Evolutionary conservation across 2,113 vertebrate genomes (phyloP).

Genomic region (Festucalex cinctus): DNA sequence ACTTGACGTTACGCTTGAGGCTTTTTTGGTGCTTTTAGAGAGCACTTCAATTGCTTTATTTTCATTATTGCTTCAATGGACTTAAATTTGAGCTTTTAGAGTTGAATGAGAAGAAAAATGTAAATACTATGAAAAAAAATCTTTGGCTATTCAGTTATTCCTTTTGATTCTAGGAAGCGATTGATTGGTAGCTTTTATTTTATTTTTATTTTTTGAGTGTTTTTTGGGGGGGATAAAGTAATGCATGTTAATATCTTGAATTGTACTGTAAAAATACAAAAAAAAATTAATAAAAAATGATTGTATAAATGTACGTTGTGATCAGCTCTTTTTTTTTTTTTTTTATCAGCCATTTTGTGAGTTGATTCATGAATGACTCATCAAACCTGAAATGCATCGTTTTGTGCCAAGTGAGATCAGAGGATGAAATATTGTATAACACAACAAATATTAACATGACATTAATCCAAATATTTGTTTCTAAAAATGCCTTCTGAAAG

Average conservation of each 20-base stretch:
- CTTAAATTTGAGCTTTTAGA: conserved; percentile 56
- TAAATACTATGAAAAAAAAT: conserved; percentile 72
- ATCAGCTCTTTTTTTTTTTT: background rate
- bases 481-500: background rate
- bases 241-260: conserved; percentile 65
- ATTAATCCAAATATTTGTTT: background rate
- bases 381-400: conserved; percentile 9
- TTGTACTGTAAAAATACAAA: conserved; percentile 65
- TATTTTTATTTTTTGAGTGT: conserved; percentile 63
- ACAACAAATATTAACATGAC: background rate
- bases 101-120: conserved; percentile 60
- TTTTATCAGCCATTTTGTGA: background rate
- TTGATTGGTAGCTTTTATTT: conserved; percentile 47
- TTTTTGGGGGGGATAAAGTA: conserved; percentile 37
- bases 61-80: conserved; percentile 42
- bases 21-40: conserved; percentile 56
- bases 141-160: conserved; percentile 60
- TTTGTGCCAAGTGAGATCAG: background rate
- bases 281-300: conserved; percentile 66
- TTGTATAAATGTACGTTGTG: conserved; percentile 48
- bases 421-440: background rate
- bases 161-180: conserved; percentile 58
- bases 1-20: conserved; percentile 55
- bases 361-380: background rate
- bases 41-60: conserved; percentile 54